These are phyloP conservation scores for Clarias pachynema DNA, from an alignment of 2,797 vertebrate species.

Conservation along the genomic window DNA sequence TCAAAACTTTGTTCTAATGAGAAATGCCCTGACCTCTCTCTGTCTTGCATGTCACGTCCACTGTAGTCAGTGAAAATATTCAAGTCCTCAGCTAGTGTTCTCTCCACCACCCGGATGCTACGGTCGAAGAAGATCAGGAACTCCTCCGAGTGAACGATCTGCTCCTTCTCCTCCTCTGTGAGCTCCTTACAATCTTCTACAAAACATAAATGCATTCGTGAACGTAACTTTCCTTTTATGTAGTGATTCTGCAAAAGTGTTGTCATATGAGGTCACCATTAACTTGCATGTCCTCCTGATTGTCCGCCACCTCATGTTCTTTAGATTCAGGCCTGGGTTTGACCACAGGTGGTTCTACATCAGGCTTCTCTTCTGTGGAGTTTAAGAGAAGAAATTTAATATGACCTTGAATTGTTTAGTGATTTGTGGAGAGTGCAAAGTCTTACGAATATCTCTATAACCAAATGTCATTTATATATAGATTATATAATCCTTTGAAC, in stretches of 20 bases:
- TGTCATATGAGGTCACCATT: slow-evolving; percentile 20
- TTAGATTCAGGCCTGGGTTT: slow-evolving; percentile 81
- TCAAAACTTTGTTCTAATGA: not conserved
- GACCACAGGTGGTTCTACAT: slow-evolving; percentile 81
- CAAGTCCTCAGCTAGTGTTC: slow-evolving; percentile 83
- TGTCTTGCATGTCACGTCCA: slow-evolving; percentile 83
- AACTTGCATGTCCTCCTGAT: slow-evolving; percentile 81
- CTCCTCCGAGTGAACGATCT: slow-evolving; percentile 86
- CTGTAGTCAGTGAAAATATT: slow-evolving; percentile 91
- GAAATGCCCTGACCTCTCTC: slow-evolving; percentile 79
- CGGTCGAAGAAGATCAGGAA: slow-evolving; percentile 87
- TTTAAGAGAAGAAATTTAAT: slow-evolving; percentile 21
- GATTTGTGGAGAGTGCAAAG: not conserved
- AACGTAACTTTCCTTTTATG: not conserved
- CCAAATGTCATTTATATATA: not conserved
- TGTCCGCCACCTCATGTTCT: slow-evolving; percentile 71
- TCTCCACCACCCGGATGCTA: slow-evolving; percentile 83
- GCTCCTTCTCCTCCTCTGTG: slow-evolving; percentile 87
- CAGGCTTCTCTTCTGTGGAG: slow-evolving; percentile 81
- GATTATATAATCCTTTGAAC: not conserved
- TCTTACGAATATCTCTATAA: not conserved
- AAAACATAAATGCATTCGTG: not conserved
- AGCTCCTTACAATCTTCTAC: slow-evolving; percentile 82
- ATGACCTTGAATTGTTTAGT: not conserved
- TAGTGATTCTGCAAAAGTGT: not conserved